Evolutionary conservation across 2,113 vertebrate species (phyloP), one percentile per base, ranked within the genome.

Genomic region (Engraulis encrasicolus): DNA sequence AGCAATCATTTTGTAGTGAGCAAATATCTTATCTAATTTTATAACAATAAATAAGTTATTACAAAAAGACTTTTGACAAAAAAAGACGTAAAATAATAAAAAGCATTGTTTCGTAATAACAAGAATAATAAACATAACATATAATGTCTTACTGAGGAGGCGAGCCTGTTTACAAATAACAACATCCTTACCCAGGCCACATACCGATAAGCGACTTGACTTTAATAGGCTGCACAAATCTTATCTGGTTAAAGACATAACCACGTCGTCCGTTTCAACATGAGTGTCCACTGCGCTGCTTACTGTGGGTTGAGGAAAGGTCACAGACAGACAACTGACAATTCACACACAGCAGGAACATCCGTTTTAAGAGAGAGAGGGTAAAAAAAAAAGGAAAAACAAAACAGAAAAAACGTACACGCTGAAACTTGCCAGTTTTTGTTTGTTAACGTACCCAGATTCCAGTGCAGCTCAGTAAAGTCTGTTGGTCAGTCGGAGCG

Each of bases 41-140:
- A 89, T 84, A 85, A 86, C 92, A 93, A 94, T 94, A 95, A 95
- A 94, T 93, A 93, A 90, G 88, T 90, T 85, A 82, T 90, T 87
- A 85, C 80, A 89, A 88, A 81, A 91, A 85, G 87, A 45, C 40
- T 83, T n/a, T 85, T 81, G 49, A 40, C 88, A 86, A 88, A n/a
- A n/a, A n/a, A 92, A 92, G 90, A 89, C 90, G 91, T 89, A 89
- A 91, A 93, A 79, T 89, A 90, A 86, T 61, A 79, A 85, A 89
- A 87, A 80, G 87, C 82, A 86, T 82, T 50, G 58, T 23, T 66
- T 66, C 27, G 23, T 66, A 23, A 66, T 66, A 66, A 66, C 54
- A 58, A n/a, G 54, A 58, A 58, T 58, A 58, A 58, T n/a, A n/a
- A n/a, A n/a, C n/a, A n/a, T n/a, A n/a, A n/a, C n/a, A 20, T n/a